A percentile compares a stretch with the other conserved stretches of the same genome.
Evolutionary conservation across 1,140 invertebrate species (phyloP).

Genomic region (Zaprionus davidi): DNA sequence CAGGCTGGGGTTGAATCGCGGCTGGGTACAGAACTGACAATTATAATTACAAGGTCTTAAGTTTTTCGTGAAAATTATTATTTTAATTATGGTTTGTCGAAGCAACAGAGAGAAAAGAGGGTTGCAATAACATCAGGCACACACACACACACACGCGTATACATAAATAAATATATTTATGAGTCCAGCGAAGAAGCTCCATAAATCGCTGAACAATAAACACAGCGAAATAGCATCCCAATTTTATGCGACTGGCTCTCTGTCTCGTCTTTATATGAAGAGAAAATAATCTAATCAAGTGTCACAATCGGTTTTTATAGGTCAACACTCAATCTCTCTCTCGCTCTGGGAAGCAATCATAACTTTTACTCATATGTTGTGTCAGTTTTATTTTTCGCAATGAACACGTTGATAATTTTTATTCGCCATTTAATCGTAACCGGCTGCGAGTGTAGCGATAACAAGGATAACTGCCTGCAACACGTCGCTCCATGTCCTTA

Average conservation of each 20-base stretch:
- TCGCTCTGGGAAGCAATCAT: slow-evolving; percentile 54
- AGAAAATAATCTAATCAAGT: slow-evolving; percentile 72
- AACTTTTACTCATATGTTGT: slow-evolving; percentile 58
- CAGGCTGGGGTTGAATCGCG: slow-evolving; percentile 54
- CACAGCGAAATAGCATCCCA: slow-evolving; percentile 52
- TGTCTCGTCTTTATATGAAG: slow-evolving; percentile 38
- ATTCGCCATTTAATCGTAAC: slow-evolving; percentile 52
- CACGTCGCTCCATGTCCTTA: slow-evolving; percentile 32
- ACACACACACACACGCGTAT: slow-evolving; percentile 24
- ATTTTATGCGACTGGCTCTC: slow-evolving; percentile 42
- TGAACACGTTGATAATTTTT: slow-evolving; percentile 78
- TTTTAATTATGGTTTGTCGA: slow-evolving; percentile 68
- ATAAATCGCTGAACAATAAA: slow-evolving; percentile 74
- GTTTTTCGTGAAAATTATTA: slow-evolving; percentile 81
- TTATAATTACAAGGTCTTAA: slow-evolving; percentile 82
- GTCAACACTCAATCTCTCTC: not conserved
- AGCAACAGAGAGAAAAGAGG: slow-evolving; percentile 14
- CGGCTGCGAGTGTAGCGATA: slow-evolving; percentile 30
- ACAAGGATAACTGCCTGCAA: slow-evolving; percentile 11
- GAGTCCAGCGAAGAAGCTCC: slow-evolving; percentile 51
- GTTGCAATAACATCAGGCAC: slow-evolving; percentile 43
- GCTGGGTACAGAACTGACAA: slow-evolving; percentile 69
- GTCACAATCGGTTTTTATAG: slow-evolving; percentile 75
- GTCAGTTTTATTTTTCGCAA: slow-evolving; percentile 65
- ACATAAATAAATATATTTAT: slow-evolving; percentile 56